Percentiles rank a stretch among this genome's conserved stretches.
These are phyloP conservation scores for Tautogolabrus adspersus DNA, from an alignment of 2,113 vertebrate species.

Conservation along the genomic window DNA sequence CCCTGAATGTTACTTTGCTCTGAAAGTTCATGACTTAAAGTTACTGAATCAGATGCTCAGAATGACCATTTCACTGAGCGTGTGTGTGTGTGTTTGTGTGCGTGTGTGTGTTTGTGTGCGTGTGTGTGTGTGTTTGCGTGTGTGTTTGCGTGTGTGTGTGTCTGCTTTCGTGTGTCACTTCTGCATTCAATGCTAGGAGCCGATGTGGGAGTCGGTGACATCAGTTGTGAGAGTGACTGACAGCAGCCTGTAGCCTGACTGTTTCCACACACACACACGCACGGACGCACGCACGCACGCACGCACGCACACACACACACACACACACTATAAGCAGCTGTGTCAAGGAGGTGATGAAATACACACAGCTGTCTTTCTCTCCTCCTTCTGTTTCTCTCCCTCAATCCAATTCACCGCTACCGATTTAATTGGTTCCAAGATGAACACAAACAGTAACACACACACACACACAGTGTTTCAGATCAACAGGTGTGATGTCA, in stretches of 20 bases:
- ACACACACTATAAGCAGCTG: conserved; percentile 36
- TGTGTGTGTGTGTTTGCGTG: too few relatives aligned
- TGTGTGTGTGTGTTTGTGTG: too few relatives aligned
- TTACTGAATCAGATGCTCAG: conserved; percentile 1
- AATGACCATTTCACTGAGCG: too few relatives aligned
- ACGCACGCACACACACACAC: conserved; percentile 27
- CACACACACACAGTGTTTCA: conserved; percentile 29
- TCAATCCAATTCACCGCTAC: conserved; percentile 46
- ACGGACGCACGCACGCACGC: background rate
- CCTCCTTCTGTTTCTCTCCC: background rate
- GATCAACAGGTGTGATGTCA: conserved; percentile 82
- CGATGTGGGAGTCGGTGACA: too few relatives aligned
- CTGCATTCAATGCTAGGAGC: too few relatives aligned
- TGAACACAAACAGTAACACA: conserved; percentile 8
- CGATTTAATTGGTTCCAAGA: conserved; percentile 55
- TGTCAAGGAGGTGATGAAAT: conserved; percentile 34
- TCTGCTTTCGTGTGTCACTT: too few relatives aligned
- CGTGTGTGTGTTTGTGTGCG: too few relatives aligned
- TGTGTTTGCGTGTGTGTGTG: too few relatives aligned
- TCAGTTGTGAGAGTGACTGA: too few relatives aligned
- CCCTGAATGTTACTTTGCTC: conserved; percentile 5
- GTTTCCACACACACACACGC: background rate
- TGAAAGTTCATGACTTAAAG: conserved; percentile 46
- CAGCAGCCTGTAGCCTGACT: conserved; percentile 4
- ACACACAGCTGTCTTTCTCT: conserved; percentile 30